Base-by-base conservation (phyloP, 2,113 vertebrate species). In the Poicephalus gulielmi region DNA sequence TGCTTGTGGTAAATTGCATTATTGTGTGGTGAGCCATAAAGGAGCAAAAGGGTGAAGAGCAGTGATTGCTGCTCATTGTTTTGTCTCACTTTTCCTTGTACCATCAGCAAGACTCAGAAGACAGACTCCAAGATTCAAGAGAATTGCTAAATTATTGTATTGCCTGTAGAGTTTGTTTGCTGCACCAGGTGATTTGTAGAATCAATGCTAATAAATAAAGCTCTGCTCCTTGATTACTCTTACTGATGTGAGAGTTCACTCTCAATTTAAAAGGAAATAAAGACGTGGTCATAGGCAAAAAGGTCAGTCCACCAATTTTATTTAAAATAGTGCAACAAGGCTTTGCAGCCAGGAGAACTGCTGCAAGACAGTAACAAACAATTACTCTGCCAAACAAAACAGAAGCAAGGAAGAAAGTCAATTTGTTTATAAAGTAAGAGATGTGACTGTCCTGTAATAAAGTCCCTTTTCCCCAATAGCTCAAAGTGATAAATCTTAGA, bases 381-480 rank as follows among this genome's bases (percentile, higher is more conserved):
- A 97, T 96, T 97, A 96, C 53, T 92, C 41, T 88, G 55, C 74
- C 84, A 96, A 95, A 92, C 67, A 96, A 95, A 97, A 93, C 31
- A 94, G 77, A 91, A 92, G 46, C 9, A 24, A 88, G 77, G 64
- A 92, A 92, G 18, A 86, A 97, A 96, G 87, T 44, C 25, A 92
- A 94, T 94, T 96, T 96, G 90, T 95, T 96, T 95, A 73, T 90
- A 90, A 93, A 85, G 67, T 53, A 71, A 93, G 63, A 27, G 46
- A 87, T 85, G 59, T 89, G 86, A 85, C 70, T 8, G 10, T 75
- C 57, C n/a, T 41, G 22, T 87, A 97, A 94, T 87, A 92, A 96
- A 92, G 74, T 92, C 44, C n/a, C 30, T 81, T 91, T 73, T 41
- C 44, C 96, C 63, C 75, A 90, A 74, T 11, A 83, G 9, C 37